Percentiles rank a stretch among this genome's conserved stretches.
Evolutionary conservation across 2,888 invertebrate genomes (phyloP).

Genomic region (Diplolepis rosae): DNA sequence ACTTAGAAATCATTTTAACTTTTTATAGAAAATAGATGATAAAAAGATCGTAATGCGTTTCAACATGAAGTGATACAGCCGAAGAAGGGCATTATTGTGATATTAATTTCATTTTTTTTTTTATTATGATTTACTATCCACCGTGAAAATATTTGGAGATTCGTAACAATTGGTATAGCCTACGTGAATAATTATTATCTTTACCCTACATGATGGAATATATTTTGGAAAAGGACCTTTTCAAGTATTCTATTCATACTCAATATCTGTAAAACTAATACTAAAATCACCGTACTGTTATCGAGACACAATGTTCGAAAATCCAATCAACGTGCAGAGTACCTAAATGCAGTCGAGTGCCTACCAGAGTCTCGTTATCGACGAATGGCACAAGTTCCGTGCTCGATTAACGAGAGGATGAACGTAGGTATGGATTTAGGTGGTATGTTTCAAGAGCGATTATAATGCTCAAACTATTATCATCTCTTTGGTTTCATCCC

Average conservation of each 20-base stretch:
- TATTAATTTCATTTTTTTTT: too few relatives aligned
- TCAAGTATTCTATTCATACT: neutral
- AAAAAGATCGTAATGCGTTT: too few relatives aligned
- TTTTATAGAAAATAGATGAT: too few relatives aligned
- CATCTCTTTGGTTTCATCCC: neutral
- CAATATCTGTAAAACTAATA: neutral
- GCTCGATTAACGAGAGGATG: constrained; percentile 47
- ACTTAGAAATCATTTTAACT: too few relatives aligned
- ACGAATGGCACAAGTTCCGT: constrained; percentile 44
- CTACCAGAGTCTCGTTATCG: constrained; percentile 44
- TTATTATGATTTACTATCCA: too few relatives aligned
- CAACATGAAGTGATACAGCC: too few relatives aligned
- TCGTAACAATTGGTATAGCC: too few relatives aligned
- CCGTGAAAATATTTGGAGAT: too few relatives aligned
- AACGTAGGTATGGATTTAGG: constrained; percentile 38
- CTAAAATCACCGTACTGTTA: neutral
- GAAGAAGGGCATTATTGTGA: too few relatives aligned
- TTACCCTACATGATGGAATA: too few relatives aligned
- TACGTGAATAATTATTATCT: too few relatives aligned
- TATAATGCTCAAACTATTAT: constrained; percentile 29
- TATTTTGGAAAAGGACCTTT: neutral
- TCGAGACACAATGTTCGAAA: constrained; percentile 42
- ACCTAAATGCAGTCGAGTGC: constrained; percentile 38
- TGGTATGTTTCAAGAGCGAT: constrained; percentile 33
- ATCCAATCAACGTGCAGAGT: constrained; percentile 43